A percentile compares a stretch with the other conserved stretches of the same genome.
These are phyloP conservation scores for Crocallis elinguaria DNA, from an alignment of 2,888 invertebrate genomes.

Conservation along the genomic window DNA sequence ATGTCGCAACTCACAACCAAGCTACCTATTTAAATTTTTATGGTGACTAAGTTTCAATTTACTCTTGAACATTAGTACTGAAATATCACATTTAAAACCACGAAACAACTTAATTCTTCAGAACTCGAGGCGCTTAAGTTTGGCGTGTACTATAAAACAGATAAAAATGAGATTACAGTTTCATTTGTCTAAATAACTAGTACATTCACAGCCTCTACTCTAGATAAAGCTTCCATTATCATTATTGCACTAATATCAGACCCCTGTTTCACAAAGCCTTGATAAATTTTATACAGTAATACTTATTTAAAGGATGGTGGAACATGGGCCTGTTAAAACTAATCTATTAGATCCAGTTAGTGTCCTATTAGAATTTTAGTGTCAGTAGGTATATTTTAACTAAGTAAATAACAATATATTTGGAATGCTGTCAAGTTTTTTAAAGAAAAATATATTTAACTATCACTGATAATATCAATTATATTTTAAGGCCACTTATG, in stretches of 20 bases:
- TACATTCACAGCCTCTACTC: slow-evolving; percentile 7
- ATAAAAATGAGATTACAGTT: no score
- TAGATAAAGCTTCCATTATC: slow-evolving; percentile 2
- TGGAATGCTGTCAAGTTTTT: background rate
- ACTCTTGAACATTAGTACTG: no score
- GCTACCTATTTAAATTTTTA: no score
- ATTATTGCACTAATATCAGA: background rate
- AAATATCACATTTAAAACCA: no score
- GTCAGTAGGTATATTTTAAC: background rate
- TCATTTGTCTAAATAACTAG: background rate
- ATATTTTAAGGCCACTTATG: slow-evolving; percentile 7
- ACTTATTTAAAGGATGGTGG: background rate
- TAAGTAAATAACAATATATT: background rate
- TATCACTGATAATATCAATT: background rate
- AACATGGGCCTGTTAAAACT: background rate
- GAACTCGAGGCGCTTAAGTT: no score
- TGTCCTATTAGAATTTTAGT: no score
- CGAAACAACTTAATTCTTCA: no score
- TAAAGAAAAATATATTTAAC: background rate
- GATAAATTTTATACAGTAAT: no score
- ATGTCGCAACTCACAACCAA: no score
- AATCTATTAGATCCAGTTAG: no score
- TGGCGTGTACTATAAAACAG: no score
- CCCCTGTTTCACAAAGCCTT: background rate
- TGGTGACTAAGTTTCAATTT: no score